A percentile compares a stretch with the other conserved stretches of the same genome.
Evolutionary conservation across 2,113 vertebrate genomes (phyloP).

Genomic region (Petaurus breviceps): DNA sequence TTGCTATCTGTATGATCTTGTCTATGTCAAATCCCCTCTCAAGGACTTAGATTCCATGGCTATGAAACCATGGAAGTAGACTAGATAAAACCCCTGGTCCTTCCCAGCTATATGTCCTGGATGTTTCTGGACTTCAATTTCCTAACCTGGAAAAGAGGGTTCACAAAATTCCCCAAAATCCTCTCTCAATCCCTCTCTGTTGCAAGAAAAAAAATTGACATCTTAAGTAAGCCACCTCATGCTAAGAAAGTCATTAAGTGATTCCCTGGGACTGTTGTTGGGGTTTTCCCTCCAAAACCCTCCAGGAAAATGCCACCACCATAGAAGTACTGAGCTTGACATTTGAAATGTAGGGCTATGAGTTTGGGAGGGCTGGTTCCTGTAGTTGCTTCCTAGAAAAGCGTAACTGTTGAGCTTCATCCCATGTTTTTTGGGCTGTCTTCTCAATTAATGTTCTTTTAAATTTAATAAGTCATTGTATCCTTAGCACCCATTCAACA

Average conservation of each 20-base stretch:
- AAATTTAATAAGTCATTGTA: neutral
- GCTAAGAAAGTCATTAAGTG: neutral
- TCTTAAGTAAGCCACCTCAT: neutral
- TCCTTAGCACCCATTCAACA: neutral
- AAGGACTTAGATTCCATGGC: neutral
- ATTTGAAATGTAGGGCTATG: neutral
- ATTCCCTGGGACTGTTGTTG: neutral
- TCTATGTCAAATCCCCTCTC: neutral
- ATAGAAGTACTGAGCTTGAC: neutral
- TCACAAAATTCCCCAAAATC: neutral
- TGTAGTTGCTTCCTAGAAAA: neutral
- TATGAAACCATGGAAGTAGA: neutral
- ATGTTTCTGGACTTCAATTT: neutral
- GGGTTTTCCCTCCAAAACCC: neutral
- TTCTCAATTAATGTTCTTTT: neutral
- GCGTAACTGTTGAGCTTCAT: neutral
- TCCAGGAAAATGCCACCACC: neutral
- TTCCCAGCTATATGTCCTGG: neutral
- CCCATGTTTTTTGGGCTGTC: neutral
- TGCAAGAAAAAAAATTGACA: neutral
- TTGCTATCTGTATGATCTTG: neutral
- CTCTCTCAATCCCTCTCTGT: neutral
- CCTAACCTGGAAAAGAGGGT: neutral
- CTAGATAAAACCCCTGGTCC: neutral
- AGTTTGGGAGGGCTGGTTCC: neutral